Evolutionary conservation across 1,140 invertebrate species (phyloP).

Genomic region (Sitobion miscanthi): DNA sequence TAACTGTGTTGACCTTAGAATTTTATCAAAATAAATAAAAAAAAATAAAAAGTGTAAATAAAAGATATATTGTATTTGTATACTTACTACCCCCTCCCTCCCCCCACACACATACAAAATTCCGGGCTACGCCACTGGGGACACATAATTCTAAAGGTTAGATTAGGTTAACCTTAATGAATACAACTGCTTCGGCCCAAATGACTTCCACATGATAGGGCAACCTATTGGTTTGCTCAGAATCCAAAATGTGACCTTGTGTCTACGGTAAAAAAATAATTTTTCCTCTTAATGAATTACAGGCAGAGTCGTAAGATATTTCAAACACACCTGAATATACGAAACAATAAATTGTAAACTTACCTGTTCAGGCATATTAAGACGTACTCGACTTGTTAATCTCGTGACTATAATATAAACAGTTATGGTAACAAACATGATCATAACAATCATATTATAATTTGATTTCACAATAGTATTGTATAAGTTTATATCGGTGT

Average conservation of each 20-base stretch:
- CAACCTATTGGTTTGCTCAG: not conserved
- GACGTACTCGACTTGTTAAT: not conserved
- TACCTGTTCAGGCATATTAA: not conserved
- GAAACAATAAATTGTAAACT: not conserved
- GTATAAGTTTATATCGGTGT: not conserved
- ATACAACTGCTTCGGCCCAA: not conserved
- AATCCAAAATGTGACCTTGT: not conserved
- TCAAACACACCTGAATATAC: not conserved
- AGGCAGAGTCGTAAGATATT: not conserved
- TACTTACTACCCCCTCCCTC: no score
- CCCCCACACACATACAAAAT: not conserved
- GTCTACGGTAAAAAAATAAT: not conserved
- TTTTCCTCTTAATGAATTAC: not conserved
- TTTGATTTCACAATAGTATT: not conserved
- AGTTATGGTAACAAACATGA: not conserved
- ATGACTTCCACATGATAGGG: not conserved
- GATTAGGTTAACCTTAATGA: no score
- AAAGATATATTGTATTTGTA: no score
- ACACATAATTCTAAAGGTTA: no score
- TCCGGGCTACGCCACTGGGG: no score
- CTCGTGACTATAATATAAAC: not conserved
- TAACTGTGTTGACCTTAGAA: no score
- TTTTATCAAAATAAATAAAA: no score
- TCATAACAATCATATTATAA: not conserved
- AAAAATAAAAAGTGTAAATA: no score